Conservation (phyloP, 2,888 invertebrate species). For the Philhelius pedissequus region DNA sequence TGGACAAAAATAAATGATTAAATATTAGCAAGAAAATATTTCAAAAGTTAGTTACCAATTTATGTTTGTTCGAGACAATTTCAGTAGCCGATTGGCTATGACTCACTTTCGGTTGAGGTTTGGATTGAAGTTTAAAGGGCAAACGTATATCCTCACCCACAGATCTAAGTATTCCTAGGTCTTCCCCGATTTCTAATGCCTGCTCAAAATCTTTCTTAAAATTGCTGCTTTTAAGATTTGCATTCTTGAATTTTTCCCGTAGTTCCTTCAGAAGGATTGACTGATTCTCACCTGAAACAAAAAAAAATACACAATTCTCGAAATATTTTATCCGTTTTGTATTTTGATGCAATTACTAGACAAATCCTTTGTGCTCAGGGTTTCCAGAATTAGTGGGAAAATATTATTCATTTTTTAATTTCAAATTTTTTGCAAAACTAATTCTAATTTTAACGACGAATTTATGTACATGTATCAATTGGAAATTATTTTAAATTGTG, state of each 20-base stretch:
- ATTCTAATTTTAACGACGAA: background rate
- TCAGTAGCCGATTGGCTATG: background rate
- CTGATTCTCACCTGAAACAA: background rate
- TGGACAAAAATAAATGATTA: background rate
- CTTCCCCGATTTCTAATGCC: background rate
- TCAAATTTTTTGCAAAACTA: background rate
- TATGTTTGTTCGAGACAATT: background rate
- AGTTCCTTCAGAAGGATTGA: background rate
- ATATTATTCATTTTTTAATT: background rate
- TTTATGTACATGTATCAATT: too few relatives aligned
- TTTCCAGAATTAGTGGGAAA: background rate
- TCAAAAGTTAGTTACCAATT: background rate
- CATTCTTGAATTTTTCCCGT: background rate
- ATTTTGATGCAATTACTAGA: background rate
- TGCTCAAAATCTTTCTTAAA: background rate
- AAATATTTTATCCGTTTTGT: too few relatives aligned
- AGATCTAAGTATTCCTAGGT: background rate
- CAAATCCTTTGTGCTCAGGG: background rate
- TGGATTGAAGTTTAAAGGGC: background rate
- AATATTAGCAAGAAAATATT: background rate
- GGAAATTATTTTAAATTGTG: too few relatives aligned
- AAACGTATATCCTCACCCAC: background rate
- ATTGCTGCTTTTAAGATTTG: background rate
- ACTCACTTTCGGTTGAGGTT: background rate
- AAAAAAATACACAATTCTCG: background rate